Evolutionary conservation across 2,888 invertebrate species (phyloP), one percentile per base, ranked within the genome.

Genomic region (Aleiodes testaceus): DNA sequence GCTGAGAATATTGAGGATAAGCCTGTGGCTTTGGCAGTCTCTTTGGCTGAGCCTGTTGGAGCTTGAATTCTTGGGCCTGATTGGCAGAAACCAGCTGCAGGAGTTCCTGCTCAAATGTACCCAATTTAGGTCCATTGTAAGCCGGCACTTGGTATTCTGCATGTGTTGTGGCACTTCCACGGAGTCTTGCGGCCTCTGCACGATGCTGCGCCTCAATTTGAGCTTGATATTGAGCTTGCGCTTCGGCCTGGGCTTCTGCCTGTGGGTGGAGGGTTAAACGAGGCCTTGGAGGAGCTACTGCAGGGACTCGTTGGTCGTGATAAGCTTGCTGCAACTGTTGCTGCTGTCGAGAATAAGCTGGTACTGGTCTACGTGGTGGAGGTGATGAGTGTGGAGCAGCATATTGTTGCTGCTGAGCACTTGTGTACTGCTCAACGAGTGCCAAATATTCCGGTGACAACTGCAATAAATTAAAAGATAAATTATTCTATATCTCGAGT

Each of bases 41-140:
- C 42, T 78, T 79, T 3, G 78, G 79, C 14, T 75, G 77, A 1
- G 80, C 79, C 1, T 80, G 79, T 0, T 79, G 69, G 1, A 82
- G 70, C 36, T 85, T 85, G 69, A 85, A 85, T 42, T 86, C 85
- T 55, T 85, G 85, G 0, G 85, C 85, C 66, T 86, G 85, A 68
- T 86, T 86, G 0, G 85, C 85, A 1, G 81, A 83, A 1, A 86
- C 85, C 5, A 86, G 63, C 66, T 86, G 85, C 18, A 85, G 72
- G 4, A 85, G 70, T 50, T 86, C 86, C 55, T 86, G 86, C 67
- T 86, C 86, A 72, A 86, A 86, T 0, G 83, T 84, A 49, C 85
- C 85, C 2, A 85, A 73, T 69, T 86, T 86, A 0, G 79, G 80
- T n/a, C 80, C 81, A 1, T 72, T 49, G 53, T 85, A 84, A 11